Evolutionary conservation across 1,140 invertebrate genomes (phyloP).

Genomic region (Bombus fervidus): DNA sequence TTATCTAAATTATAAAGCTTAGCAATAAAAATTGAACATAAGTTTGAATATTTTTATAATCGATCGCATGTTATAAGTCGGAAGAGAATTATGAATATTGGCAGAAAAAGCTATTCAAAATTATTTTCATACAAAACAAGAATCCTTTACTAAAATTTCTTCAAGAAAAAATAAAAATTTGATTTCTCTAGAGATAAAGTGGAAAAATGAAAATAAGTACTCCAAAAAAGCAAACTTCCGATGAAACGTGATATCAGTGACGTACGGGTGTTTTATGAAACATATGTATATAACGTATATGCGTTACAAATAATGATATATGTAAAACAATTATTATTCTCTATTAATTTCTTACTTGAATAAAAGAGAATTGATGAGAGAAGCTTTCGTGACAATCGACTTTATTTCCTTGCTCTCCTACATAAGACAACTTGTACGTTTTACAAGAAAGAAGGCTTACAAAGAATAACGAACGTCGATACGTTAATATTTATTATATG

Average conservation of each 20-base stretch:
- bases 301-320: too few relatives aligned
- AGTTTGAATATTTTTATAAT: too few relatives aligned
- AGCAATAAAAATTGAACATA: too few relatives aligned
- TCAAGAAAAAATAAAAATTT: neutral
- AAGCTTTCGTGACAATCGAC: slow-evolving; percentile 45
- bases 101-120: too few relatives aligned
- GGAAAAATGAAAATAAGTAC: neutral
- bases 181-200: too few relatives aligned
- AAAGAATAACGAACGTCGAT: slow-evolving; percentile 75
- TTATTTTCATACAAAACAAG: too few relatives aligned
- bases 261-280: too few relatives aligned
- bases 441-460: slow-evolving; percentile 72
- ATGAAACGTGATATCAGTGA: neutral
- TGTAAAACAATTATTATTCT: too few relatives aligned
- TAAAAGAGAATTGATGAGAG: neutral
- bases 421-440: slow-evolving; percentile 60
- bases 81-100: too few relatives aligned
- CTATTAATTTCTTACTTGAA: neutral
- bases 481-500: slow-evolving; percentile 75
- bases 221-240: neutral
- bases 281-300: too few relatives aligned
- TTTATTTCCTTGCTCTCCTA: slow-evolving; percentile 60
- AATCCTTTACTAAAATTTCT: neutral
- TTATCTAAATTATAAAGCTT: too few relatives aligned
- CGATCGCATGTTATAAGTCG: too few relatives aligned